Evolutionary conservation across 2,797 vertebrate genomes (phyloP), one percentile per base, ranked within the genome.

Genomic region (Etheostoma nigrum): DNA sequence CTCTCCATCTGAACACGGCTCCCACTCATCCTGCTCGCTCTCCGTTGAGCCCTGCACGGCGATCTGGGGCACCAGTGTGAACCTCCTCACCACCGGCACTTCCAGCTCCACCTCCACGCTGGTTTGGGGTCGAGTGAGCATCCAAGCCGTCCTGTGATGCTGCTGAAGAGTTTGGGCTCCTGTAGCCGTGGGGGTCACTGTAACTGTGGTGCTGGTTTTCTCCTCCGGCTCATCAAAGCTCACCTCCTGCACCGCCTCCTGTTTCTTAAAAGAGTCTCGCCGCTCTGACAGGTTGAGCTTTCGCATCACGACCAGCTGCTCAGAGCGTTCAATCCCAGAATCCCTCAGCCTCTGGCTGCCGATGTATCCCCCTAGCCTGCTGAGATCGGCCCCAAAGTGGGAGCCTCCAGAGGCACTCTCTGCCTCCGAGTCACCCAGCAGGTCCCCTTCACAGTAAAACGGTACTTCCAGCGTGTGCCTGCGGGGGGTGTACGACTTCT

Each of bases 211-310:
- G 69, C 73, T 30, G 19, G 64, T 59, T 75, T 94, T 94, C 80
- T 96, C 93, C 58, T 97, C 97, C 0, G 96, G 96, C 76, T 99
- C 98, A 0, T 99, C 98, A 0, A 99, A 98, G 91, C 98, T 99
- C 84, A 99, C 97, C 91, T 99, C 98, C 88, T 99, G 97, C 42
- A 99, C 98, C 0, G 98, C 98, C 86, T 99, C 97, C 83, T 99
- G 98, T 88, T 99, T 99, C 92, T 99, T 99, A 83, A 99, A 99
- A 58, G 98, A 99, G 93, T 99, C 98, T 1, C 98, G 92, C 6
- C 98, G 95, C 91, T 99, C 98, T 0, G 97, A 98, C 2, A 99
- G 94, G 88, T 99, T 98, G 70, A 99, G 94, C 82, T 98, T 97
- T 51, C 97, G 91, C 98, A 99, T 99, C 55, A 99, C 95, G 0